Evolutionary conservation across 2,888 invertebrate genomes (phyloP).

Genomic region (Heliconius ismenius): DNA sequence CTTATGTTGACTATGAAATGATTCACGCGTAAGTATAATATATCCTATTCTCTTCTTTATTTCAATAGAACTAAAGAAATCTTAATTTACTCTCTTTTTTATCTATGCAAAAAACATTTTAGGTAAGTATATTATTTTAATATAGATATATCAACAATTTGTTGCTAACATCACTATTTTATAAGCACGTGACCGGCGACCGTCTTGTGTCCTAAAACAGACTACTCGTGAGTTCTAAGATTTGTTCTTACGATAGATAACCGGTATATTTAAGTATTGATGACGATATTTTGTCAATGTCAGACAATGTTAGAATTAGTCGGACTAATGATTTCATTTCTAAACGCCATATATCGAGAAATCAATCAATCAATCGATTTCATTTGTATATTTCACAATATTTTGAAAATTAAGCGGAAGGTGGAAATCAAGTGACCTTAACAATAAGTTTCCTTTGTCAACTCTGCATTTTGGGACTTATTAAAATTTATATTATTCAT

Average conservation of each 20-base stretch:
- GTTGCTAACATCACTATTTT: neutral
- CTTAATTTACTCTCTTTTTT: too few relatives aligned
- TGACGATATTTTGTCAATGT: too few relatives aligned
- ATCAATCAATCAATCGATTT: too few relatives aligned
- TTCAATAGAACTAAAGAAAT: neutral
- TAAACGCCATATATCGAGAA: too few relatives aligned
- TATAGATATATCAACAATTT: neutral
- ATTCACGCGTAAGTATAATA: neutral
- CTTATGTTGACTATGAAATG: neutral
- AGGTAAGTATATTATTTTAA: neutral
- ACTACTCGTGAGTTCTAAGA: conserved; percentile 31
- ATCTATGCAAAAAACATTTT: neutral
- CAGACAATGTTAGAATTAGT: too few relatives aligned
- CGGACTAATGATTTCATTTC: too few relatives aligned
- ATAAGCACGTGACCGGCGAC: conserved; percentile 33
- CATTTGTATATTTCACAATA: too few relatives aligned
- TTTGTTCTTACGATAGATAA: neutral
- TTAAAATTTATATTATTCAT: neutral
- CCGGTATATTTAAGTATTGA: neutral
- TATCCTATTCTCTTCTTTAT: neutral
- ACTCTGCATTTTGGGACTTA: too few relatives aligned
- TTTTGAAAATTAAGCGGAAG: too few relatives aligned
- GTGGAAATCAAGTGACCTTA: too few relatives aligned
- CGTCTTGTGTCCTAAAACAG: conserved; percentile 32
- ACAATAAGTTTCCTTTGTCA: too few relatives aligned